Base-by-base conservation (phyloP, 2,797 vertebrate species). In the Myripristis murdjan region DNA sequence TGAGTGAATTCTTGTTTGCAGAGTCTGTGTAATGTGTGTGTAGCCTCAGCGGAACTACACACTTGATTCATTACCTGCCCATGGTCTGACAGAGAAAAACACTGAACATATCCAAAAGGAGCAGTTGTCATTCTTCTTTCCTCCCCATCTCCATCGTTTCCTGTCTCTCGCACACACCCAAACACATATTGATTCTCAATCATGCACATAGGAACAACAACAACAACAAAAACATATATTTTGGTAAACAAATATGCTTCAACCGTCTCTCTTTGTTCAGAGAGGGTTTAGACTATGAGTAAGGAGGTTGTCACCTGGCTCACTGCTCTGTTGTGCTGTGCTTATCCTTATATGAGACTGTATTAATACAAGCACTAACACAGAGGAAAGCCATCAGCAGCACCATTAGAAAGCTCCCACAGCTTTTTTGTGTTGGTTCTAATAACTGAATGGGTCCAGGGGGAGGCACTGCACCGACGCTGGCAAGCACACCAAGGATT, bases 361-460 rank as follows among this genome's bases (percentile, higher is more conserved):
- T 58, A 63, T 62, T 64, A 68, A 73, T 70, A 66, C 77, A 31
- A 65, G 22, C 5, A 23, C 23, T 55, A 55, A n/a, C 41, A 52
- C 37, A 74, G 41, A 55, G 35, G 58, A 20, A 65, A 72, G 56
- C 57, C 37, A 53, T 43, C 18, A 63, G 43, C 75, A 78, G 28
- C 23, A 41, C 52, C 33, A 70, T 57, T 60, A 66, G 22, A 55
- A 64, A 20, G 28, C 37, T 51, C 24, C 35, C 12, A 18, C 53
- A 54, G 70, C 56, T 28, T 64, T 48, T 51, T 75, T 43, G 64
- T 70, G 65, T 58, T 43, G n/a, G 54, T 31, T 79, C 62, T 80
- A 87, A 86, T 83, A 81, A 82, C 52, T 15, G 33, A 82, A 86
- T 63, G 33, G 39, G 46, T 77, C 53, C 7, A 3, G 28, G n/a